Evolutionary conservation across 2,113 vertebrate genomes (phyloP).

Genomic region (Corythornis vintsioides): DNA sequence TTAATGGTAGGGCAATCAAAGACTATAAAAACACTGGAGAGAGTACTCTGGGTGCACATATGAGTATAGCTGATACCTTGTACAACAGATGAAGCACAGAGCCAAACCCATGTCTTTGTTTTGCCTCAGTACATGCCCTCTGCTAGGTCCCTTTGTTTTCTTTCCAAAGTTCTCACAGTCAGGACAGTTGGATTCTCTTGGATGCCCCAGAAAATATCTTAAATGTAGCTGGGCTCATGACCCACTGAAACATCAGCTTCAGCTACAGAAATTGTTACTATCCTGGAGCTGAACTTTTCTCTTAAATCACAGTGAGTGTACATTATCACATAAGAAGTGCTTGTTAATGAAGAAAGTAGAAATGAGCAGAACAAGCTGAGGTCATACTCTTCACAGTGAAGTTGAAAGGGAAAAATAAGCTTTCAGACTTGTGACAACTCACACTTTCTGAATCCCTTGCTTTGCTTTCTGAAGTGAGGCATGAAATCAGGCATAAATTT

Average conservation of each 20-base stretch:
- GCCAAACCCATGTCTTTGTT: neutral
- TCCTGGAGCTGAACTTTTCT: neutral
- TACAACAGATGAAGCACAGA: neutral
- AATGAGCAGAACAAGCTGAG: slow-evolving; percentile 27
- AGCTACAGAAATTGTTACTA: neutral
- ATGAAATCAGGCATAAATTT: slow-evolving; percentile 25
- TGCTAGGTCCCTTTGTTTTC: neutral
- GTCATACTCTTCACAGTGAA: neutral
- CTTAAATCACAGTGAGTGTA: neutral
- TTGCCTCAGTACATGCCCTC: neutral
- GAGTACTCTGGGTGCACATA: neutral
- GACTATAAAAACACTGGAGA: neutral
- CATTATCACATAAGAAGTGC: neutral
- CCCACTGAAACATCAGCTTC: neutral
- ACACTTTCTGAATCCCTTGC: neutral
- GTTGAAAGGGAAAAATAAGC: slow-evolving; percentile 1
- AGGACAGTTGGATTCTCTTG: neutral
- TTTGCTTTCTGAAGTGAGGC: slow-evolving; percentile 22
- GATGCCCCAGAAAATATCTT: neutral
- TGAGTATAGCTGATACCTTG: neutral
- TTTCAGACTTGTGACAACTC: slow-evolving; percentile 7
- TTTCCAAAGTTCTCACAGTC: neutral
- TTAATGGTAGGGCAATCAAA: neutral
- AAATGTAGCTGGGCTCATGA: neutral
- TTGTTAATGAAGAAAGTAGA: neutral